Evolutionary conservation across 2,888 invertebrate genomes (phyloP), one percentile per base, ranked within the genome.

Genomic region (Alentia gelatinosa): DNA sequence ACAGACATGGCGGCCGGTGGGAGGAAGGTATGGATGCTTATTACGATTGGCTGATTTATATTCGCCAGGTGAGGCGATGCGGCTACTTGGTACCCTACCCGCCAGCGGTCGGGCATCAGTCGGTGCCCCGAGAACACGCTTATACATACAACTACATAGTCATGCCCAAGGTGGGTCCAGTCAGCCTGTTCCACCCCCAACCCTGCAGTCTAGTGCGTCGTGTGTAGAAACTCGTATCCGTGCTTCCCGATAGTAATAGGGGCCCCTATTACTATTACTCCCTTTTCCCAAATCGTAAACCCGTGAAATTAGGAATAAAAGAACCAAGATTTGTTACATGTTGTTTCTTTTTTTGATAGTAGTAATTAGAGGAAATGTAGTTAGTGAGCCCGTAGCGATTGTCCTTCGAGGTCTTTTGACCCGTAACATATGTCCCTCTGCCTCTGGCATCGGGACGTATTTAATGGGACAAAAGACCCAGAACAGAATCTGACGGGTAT

Each of bases 71-170:
- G 5, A 30, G 68, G n/a, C 68, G 68, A 26, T 68, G 68, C 26
- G 68, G 68, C 30, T 68, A 68, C 68, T 30, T 68, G 23, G 68
- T 68, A 30, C 68, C 68, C 68, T 68, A 9, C 68, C 68, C 68
- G 12, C 68, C 68, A 26, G 68, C 68, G 33, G 68, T 68, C 26
- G 68, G 68, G 26, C 26, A 30, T 26, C 68, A 15, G 68, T 68
- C 68, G 30, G 33, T 1, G 68, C 30, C 12, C 68, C 19, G 56
- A 56, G 68, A 68, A 26, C 68, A 30, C 3, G 68, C n/a, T 9
- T 68, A 68, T 30, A 68, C 68, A 12, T 68, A 68, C 68, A 68
- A 68, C 68, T 68, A 68, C 68, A 68, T 68, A 68, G 68, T 68
- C 68, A 68, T 68, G 68, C 68, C 68, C 26, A 1, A 68, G 68